These are phyloP conservation scores for Ramazzottius varieornatus DNA, from an alignment of 2,888 invertebrate species.

Conservation along the genomic window DNA sequence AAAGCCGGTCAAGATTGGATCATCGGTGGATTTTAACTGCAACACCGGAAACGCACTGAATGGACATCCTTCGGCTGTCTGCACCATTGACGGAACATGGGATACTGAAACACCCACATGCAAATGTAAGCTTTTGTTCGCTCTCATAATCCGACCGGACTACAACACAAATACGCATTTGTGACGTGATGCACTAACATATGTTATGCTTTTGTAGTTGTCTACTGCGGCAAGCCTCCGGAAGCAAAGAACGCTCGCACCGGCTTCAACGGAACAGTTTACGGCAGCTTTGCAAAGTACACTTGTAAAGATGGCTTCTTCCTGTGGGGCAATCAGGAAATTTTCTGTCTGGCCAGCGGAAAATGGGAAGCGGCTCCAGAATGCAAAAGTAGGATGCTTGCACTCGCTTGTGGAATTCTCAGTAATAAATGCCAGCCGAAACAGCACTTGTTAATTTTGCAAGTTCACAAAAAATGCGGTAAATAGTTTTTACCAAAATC, in stretches of 20 bases:
- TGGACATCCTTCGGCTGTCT: background rate
- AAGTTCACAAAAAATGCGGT: no score
- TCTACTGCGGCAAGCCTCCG: background rate
- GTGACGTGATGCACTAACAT: no score
- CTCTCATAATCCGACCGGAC: no score
- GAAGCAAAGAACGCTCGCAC: background rate
- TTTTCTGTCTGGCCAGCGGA: background rate
- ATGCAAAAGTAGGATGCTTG: background rate
- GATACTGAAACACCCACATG: background rate
- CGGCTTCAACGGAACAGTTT: background rate
- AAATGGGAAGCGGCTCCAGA: background rate
- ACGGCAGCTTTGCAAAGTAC: background rate
- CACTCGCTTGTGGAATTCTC: background rate
- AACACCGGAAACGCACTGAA: background rate
- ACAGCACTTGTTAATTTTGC: background rate
- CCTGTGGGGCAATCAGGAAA: background rate
- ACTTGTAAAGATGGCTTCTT: background rate
- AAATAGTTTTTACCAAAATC: no score
- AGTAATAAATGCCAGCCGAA: no score
- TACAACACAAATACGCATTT: no score
- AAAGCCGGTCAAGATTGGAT: background rate
- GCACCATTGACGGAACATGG: background rate
- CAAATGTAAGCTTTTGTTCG: background rate
- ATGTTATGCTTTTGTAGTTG: no score
- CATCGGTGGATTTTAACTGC: background rate